Percentiles rank a stretch among this genome's conserved stretches.
Conservation (phyloP, 2,113 vertebrate species). For the Micronycteris hirsuta region DNA sequence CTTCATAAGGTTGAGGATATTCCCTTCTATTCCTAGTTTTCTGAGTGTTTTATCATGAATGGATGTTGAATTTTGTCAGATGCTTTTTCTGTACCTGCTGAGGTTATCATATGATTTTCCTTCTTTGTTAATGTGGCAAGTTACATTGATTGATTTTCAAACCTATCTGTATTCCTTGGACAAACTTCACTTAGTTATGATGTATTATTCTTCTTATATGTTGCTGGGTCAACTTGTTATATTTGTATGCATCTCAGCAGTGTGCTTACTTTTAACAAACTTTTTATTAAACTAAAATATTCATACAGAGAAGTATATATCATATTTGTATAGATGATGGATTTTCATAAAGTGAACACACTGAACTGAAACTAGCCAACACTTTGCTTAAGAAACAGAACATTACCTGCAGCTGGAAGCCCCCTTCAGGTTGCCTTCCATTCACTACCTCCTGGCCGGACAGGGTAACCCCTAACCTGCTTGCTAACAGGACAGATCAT, state of each 20-base stretch:
- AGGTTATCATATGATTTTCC: neutral
- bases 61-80: too few relatives aligned
- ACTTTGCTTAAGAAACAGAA: neutral
- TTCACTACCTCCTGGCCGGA: neutral
- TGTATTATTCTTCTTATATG: neutral
- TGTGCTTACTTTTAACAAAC: neutral
- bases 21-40: neutral
- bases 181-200: neutral
- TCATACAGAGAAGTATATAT: neutral
- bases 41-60: neutral
- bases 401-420: neutral
- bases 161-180: neutral
- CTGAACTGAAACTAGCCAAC: neutral
- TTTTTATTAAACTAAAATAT: neutral
- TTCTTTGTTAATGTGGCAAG: neutral
- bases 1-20: neutral
- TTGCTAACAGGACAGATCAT: neutral
- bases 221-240: neutral
- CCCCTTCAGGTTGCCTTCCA: neutral
- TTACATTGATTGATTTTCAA: neutral
- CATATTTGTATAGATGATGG: neutral
- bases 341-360: neutral
- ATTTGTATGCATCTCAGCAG: neutral
- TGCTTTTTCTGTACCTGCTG: neutral
- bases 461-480: neutral